Base-by-base conservation (phyloP, 2,888 invertebrate species). In the Drosophila emarginata region DNA sequence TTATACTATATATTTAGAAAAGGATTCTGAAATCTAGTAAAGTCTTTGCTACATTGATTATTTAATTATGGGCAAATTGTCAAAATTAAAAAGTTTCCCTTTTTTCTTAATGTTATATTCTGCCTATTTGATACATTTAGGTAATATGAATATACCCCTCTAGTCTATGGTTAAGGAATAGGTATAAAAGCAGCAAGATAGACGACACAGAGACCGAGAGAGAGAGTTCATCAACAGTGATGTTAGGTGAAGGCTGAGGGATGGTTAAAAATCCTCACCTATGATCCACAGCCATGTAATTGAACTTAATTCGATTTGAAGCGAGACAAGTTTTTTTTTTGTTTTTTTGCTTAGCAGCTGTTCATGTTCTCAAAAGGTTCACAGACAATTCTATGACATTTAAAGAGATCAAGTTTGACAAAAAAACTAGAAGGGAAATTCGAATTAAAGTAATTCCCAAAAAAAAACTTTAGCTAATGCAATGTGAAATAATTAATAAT, bases 281-380 rank as follows among this genome's bases (percentile, higher is more conserved):
- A 67, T 39, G 36, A 81, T 69, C 68, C 74, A 53, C 67, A 67
- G 71, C 73, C 73, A 67, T 87, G 87, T 85, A 88, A 85, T 85
- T 86, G 84, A 84, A 84, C 84, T 88, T 84, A 84, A 88, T 88
- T 84, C 84, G 88, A 88, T 86, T 84, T 83, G 78, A 78, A 76
- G 69, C 83, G 83, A 78, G 84, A 83, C 80, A 88, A 77, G 84
- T 88, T 87, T 83, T 32, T 2, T 11, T 32, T 83, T 2, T 4
- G 1, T 9, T 9, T 32, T 32, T 85, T 84, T 78, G 78, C 12
- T 36, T 18, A 54, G 61, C 84, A 84, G 87, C 87, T 84, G 84
- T 72, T 70, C 75, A 71, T 74, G 72, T 80, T 84, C 88, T 63
- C 84, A 84, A 86, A 80, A 80, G 77, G 65, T 68, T 69, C 56